A percentile compares a stretch with the other conserved stretches of the same genome.
Conservation (phyloP, 2,797 vertebrate species). For the Poecilia picta region DNA sequence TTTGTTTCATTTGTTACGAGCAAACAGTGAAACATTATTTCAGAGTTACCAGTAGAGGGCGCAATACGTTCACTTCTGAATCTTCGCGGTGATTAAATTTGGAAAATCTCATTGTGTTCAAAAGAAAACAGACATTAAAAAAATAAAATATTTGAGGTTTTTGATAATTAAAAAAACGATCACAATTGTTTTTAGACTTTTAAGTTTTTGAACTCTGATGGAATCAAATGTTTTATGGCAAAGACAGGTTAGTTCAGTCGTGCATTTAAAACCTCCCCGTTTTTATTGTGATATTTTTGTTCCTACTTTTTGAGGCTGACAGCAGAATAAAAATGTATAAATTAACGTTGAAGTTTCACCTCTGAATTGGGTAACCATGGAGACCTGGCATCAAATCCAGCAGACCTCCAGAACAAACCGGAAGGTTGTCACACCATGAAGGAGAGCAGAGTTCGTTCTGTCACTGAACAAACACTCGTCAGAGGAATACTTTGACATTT, state of each 20-base stretch:
- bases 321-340: neutral
- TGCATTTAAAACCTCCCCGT: neutral
- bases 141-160: neutral
- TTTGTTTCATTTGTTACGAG: neutral
- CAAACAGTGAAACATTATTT: neutral
- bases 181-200: neutral
- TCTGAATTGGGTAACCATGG: neutral
- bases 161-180: neutral
- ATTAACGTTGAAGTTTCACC: neutral
- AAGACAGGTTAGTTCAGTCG: neutral
- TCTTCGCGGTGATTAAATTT: neutral
- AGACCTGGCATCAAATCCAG: neutral
- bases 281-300: neutral
- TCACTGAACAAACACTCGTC: neutral
- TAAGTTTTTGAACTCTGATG: neutral
- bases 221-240: neutral
- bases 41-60: slow-evolving; percentile 17
- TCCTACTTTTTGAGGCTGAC: neutral
- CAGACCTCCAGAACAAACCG: neutral
- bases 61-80: neutral
- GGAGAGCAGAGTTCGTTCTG: neutral
- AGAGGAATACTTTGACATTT: neutral
- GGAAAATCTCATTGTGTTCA: neutral
- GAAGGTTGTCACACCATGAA: neutral
- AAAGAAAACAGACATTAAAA: neutral